Evolutionary conservation across 2,113 vertebrate genomes (phyloP).

Genomic region (Equus przewalskii): DNA sequence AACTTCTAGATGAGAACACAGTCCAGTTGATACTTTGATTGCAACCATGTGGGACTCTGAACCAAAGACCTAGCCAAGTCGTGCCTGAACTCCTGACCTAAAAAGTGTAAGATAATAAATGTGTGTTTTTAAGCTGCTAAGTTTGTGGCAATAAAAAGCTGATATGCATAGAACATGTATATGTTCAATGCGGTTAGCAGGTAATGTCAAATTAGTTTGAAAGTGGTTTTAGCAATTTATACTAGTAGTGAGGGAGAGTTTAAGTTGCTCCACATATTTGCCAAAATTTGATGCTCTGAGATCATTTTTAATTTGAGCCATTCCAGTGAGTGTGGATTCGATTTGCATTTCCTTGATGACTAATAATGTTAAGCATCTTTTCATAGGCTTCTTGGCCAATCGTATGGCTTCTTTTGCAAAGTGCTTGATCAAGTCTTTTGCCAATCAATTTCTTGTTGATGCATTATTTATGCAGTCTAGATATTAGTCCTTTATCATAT

Average conservation of each 20-base stretch:
- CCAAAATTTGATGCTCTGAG: neutral
- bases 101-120: too few relatives aligned
- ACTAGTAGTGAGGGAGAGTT: neutral
- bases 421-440: neutral
- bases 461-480: neutral
- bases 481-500: neutral
- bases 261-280: neutral
- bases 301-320: neutral
- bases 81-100: too few relatives aligned
- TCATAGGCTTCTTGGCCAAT: neutral
- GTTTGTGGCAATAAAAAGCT: neutral
- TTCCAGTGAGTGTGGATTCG: neutral
- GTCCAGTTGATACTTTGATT: too few relatives aligned
- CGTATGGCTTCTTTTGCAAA: neutral
- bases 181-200: neutral
- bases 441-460: neutral
- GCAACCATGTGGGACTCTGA: neutral
- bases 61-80: too few relatives aligned
- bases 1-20: too few relatives aligned
- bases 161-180: too few relatives aligned
- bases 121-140: neutral
- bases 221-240: neutral
- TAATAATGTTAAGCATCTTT: neutral
- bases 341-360: neutral
- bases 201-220: neutral